These are phyloP conservation scores for Holacanthus passer DNA, from an alignment of 2,113 vertebrate genomes.

Conservation along the genomic window DNA sequence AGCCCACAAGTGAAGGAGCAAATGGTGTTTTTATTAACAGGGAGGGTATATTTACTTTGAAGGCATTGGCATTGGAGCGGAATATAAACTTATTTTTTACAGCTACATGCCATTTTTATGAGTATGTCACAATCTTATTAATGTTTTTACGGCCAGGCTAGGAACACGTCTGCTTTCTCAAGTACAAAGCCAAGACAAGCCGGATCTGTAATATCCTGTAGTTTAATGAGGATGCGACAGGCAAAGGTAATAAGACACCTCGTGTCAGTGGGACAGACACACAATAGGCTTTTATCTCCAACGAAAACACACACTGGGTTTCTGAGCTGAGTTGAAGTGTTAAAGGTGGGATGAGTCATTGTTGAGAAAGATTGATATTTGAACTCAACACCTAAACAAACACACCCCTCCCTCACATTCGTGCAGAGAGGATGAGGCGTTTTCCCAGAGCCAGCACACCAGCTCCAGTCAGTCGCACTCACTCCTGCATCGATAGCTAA, in stretches of 20 bases:
- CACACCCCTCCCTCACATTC: too few species aligned
- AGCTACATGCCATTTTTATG: not conserved
- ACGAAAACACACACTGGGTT: not conserved
- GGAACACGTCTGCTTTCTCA: not conserved
- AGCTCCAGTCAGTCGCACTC: too few species aligned
- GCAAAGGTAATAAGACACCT: not conserved
- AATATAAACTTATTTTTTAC: not conserved
- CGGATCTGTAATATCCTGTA: not conserved
- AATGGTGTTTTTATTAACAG: conserved; percentile 9
- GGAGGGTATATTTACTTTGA: not conserved
- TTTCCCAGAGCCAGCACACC: too few species aligned
- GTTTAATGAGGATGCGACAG: not conserved
- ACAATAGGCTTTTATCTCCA: not conserved
- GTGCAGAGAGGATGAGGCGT: too few species aligned
- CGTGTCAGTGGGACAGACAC: not conserved
- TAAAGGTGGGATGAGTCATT: too few species aligned
- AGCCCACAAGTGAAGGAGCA: not conserved
- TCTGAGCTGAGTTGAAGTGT: not conserved
- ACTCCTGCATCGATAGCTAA: too few species aligned
- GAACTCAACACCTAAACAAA: too few species aligned
- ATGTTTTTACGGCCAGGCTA: not conserved
- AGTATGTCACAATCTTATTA: not conserved
- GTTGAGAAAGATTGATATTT: too few species aligned
- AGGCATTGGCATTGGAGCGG: accelerated
- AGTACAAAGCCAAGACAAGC: not conserved